Evolutionary conservation across 2,888 invertebrate species (phyloP), one percentile per base, ranked within the genome.

Genomic region (Pachycephus smyrnensis): DNA sequence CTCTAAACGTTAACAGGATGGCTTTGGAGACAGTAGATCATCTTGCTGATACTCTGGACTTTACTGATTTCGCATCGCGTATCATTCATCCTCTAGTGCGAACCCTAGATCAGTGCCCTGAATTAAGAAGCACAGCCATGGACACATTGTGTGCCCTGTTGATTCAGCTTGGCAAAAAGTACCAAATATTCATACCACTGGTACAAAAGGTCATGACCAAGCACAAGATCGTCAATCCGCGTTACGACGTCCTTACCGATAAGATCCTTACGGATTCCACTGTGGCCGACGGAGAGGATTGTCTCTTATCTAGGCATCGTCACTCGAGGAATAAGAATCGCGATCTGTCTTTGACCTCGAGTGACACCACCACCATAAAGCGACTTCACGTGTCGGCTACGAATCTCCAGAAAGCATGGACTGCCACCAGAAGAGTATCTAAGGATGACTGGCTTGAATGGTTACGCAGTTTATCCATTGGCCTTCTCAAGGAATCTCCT

Each of bases 381-480:
- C 94, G 96, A 89, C 92, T 98, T 77, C 96, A 96, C 88, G 97
- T 98, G 15, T 96, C 96, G 55, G 95, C 96, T 9, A 94, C 95
- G 35, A 97, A 97, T 90, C 92, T 99, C 73, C 97, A 98, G 89
- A 94, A 96, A 85, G 97, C 97, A 0, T 98, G 98, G 97, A 96
- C 97, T n/a, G 97, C 97, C 0, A 96, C 96, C 37, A 94, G 98
- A 77, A 94, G 98, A 80, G 98, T 98, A 0, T 98, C 98, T 0
- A 98, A 98, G 91, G 99, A 99, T 87, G 99, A 99, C 92, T 99
- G 99, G 99, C 93, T 98, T 74, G 99, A 99, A 91, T 99, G 99
- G 99, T 92, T 99, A 76, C 94, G 97, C 73, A 94, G 98, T 73
- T 93, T 99, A 79, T 98, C 98, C 80, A 97, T 98, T 82, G 98